phyloP scores from a whole-genome alignment of 2,797 vertebrate species.

The Oreochromis mossambicus region DNA sequence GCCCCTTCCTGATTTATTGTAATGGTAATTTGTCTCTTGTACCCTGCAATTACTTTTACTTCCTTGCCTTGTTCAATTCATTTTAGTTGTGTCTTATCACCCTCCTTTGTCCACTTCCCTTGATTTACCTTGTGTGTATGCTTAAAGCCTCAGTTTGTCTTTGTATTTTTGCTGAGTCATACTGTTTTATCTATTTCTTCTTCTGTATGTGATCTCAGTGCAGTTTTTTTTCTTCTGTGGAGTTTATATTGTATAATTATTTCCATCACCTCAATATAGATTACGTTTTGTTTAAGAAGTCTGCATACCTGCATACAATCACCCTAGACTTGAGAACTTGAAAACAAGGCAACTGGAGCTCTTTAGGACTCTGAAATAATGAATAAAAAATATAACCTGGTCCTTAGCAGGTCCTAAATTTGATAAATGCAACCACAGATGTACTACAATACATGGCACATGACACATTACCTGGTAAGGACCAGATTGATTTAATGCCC shows the following conservation, averaged over 20 bases:
- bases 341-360: too few species aligned
- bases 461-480: neutral
- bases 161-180: neutral
- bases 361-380: too few species aligned
- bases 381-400: too few species aligned
- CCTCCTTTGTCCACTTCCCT: neutral
- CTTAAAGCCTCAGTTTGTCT: neutral
- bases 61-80: neutral
- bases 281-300: neutral
- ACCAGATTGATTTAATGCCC: neutral
- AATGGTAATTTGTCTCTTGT: neutral
- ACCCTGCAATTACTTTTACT: neutral
- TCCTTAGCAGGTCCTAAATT: too few species aligned
- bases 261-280: neutral
- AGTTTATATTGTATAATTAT: neutral
- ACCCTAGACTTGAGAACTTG: too few species aligned
- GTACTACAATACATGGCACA: neutral
- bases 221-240: neutral
- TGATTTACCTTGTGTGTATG: neutral
- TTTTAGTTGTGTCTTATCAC: neutral
- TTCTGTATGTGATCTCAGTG: neutral
- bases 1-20: neutral
- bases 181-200: neutral
- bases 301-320: neutral
- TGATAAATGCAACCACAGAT: neutral